Evolutionary conservation across 2,888 invertebrate species (phyloP).

Genomic region (Thymelicus sylvestris): DNA sequence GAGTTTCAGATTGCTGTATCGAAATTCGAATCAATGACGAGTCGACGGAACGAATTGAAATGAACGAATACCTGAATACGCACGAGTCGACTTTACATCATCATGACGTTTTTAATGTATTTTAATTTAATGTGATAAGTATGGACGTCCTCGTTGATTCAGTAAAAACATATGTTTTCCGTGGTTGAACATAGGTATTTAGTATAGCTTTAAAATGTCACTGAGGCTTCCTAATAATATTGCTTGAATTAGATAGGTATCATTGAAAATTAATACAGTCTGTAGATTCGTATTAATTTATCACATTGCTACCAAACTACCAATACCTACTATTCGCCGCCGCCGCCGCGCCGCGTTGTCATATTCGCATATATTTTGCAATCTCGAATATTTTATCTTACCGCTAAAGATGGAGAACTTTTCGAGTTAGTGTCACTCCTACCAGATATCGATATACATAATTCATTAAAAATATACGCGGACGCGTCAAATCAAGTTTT

Average conservation of each 20-base stretch:
- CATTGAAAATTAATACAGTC: too few relatives aligned
- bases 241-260: too few relatives aligned
- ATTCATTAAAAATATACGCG: too few relatives aligned
- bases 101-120: constrained; percentile 10
- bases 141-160: too few relatives aligned
- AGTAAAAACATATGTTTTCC: too few relatives aligned
- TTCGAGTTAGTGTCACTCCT: neutral
- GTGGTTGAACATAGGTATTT: too few relatives aligned
- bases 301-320: constrained; percentile 23
- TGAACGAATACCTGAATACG: neutral
- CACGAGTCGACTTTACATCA: neutral
- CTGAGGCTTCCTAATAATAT: too few relatives aligned
- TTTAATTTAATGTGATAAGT: neutral
- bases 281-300: neutral
- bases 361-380: constrained; percentile 30
- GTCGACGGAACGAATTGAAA: neutral
- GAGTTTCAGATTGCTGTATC: neutral
- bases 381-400: constrained; percentile 34
- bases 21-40: neutral
- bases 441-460: constrained; percentile 1
- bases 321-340: neutral
- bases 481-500: too few relatives aligned
- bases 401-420: constrained; percentile 8
- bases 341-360: neutral
- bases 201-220: too few relatives aligned